Conservation (phyloP, 2,888 invertebrate species). For the Drosophila prostipennis region DNA sequence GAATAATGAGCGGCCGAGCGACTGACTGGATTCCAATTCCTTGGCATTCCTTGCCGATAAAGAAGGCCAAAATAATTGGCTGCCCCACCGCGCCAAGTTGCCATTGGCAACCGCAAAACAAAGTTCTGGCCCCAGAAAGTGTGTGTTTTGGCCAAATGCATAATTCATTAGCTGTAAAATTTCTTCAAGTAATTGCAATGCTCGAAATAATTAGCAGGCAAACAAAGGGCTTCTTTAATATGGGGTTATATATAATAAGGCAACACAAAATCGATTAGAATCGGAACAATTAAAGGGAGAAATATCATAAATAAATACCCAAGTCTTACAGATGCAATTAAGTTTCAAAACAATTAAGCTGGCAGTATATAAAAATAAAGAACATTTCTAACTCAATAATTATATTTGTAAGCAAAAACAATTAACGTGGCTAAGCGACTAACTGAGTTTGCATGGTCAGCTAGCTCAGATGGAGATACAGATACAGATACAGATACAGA, state of each 20-base stretch:
- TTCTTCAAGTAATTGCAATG: background rate
- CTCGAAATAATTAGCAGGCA: constrained; percentile 21
- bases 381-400: background rate
- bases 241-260: no score
- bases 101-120: constrained; percentile 35
- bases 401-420: constrained; percentile 29
- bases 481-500: constrained; percentile 26
- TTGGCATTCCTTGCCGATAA: background rate
- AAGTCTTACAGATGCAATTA: background rate
- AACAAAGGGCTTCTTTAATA: constrained; percentile 11
- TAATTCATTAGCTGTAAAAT: constrained; percentile 27
- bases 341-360: no score
- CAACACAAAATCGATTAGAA: background rate
- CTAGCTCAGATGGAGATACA: constrained; percentile 14
- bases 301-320: background rate
- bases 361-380: background rate
- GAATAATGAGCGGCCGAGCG: constrained; percentile 35
- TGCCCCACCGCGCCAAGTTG: constrained; percentile 11
- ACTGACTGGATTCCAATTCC: background rate
- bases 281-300: background rate
- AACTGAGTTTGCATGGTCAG: constrained; percentile 38
- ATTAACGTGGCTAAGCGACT: constrained; percentile 37
- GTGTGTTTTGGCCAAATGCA: constrained; percentile 24
- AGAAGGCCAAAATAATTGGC: constrained; percentile 59
- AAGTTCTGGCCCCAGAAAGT: constrained; percentile 2